Evolutionary conservation across 2,797 vertebrate genomes (phyloP), one percentile per base, ranked within the genome.

Genomic region (Enoplosus armatus): DNA sequence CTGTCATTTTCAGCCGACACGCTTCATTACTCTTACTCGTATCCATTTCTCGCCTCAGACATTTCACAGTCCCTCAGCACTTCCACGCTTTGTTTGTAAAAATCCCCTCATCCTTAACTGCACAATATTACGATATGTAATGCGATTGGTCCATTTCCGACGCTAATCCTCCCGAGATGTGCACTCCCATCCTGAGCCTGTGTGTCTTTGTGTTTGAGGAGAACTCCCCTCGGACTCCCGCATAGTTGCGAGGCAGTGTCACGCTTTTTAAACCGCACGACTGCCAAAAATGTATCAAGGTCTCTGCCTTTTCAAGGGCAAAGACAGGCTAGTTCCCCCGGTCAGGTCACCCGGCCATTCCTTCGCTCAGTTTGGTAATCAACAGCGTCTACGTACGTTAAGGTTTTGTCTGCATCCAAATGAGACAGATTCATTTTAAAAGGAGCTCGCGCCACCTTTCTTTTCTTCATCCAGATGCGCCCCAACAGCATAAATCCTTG

Each of bases 121-220:
- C 31, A 56, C 62, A 62, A 79, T 64, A 83, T 75, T 80, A 69
- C 64, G 70, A 58, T 69, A 71, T 55, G 22, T 47, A 72, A 79
- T n/a, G n/a, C n/a, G 78, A 88, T 86, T 85, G 75, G 84, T 82
- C 77, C 35, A 37, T 83, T 82, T 75, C 70, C 82, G 64, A 85
- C 69, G 74, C 77, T 75, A 73, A 79, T 83, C 75, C 82, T 73
- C 63, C 43, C 24, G 88, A 77, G 82, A 87, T 77, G 54, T 70
- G 71, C 65, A 72, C 82, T 85, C 76, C 75, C 75, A 77, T 86
- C 83, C 75, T 51, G 55, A 81, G 62, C 72, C 63, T 87, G 80
- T 92, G 75, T 88, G 74, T 67, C 81, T 79, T 90, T 88, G 87
- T 88, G 77, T 84, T 84, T 77, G 47, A 41, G 75, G 79, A 74